Evolutionary conservation across 2,888 invertebrate species (phyloP).

Genomic region (Zonitis immaculata): DNA sequence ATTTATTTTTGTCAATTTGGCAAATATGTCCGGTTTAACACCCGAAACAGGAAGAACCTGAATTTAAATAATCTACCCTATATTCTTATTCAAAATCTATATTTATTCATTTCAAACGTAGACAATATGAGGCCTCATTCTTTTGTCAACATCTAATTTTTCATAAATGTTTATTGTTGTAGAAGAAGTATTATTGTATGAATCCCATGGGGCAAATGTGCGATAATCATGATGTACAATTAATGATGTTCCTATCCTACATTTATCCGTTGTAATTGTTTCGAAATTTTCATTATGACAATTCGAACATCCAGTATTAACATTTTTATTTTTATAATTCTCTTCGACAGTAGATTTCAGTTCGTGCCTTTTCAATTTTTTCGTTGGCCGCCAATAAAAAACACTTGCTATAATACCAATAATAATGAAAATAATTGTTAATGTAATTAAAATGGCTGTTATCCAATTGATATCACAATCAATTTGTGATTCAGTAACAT

Average conservation of each 20-base stretch:
- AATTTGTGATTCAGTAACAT: slow-evolving; percentile 60
- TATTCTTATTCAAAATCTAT: neutral
- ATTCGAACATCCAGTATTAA: slow-evolving; percentile 21
- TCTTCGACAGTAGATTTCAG: slow-evolving; percentile 27
- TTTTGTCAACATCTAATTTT: slow-evolving; percentile 44
- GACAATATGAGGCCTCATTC: slow-evolving; percentile 51
- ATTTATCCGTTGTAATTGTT: slow-evolving; percentile 38
- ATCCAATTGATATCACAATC: slow-evolving; percentile 61
- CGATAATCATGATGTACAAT: slow-evolving; percentile 44
- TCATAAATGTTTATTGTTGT: slow-evolving; percentile 43
- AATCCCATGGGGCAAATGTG: slow-evolving; percentile 44
- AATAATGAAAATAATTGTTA: slow-evolving; percentile 37
- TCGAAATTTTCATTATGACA: slow-evolving; percentile 31
- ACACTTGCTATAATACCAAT: slow-evolving; percentile 37
- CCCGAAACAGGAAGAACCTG: slow-evolving; percentile 1
- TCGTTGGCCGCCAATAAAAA: slow-evolving; percentile 41
- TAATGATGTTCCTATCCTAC: slow-evolving; percentile 39
- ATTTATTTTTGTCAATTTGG: neutral
- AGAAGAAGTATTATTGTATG: slow-evolving; percentile 33
- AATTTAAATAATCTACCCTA: neutral
- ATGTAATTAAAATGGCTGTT: slow-evolving; percentile 55
- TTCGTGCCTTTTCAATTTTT: slow-evolving; percentile 33
- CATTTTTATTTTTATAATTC: slow-evolving; percentile 22
- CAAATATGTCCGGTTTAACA: slow-evolving; percentile 7
- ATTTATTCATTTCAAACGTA: slow-evolving; percentile 49